phyloP scores from a whole-genome alignment of 2,888 invertebrate species.

The Heliconius erato region DNA sequence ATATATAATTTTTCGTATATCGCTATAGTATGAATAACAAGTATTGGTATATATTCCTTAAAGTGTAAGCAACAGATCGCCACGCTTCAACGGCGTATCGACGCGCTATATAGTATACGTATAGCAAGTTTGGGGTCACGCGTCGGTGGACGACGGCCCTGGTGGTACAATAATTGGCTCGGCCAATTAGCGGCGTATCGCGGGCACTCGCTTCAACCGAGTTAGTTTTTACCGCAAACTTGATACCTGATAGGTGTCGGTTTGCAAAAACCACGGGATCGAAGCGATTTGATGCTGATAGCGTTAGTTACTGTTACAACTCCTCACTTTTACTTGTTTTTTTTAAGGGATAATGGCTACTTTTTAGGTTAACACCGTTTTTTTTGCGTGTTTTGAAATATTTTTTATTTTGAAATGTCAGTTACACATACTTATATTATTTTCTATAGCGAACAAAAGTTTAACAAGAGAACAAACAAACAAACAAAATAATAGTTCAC shows the following conservation, averaged over 20 bases:
- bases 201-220: constrained; percentile 54
- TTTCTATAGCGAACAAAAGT: too few relatives aligned
- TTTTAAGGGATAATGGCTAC: background rate
- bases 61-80: background rate
- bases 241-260: constrained; percentile 50
- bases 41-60: background rate
- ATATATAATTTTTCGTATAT: background rate
- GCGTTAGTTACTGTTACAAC: constrained; percentile 35
- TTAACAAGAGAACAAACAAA: too few relatives aligned
- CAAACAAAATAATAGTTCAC: too few relatives aligned
- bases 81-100: constrained; percentile 10
- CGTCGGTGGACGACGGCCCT: constrained; percentile 41
- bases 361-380: background rate
- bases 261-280: constrained; percentile 43
- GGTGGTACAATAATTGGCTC: constrained; percentile 60
- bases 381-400: background rate
- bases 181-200: constrained; percentile 59
- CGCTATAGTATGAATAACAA: background rate
- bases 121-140: constrained; percentile 27
- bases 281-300: constrained; percentile 47
- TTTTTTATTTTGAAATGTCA: background rate
- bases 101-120: constrained; percentile 26
- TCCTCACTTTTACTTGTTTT: background rate
- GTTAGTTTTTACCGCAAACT: constrained; percentile 57
- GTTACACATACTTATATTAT: too few relatives aligned